Conservation (phyloP, 2,797 vertebrate species). For the Takifugu ocellatus region DNA sequence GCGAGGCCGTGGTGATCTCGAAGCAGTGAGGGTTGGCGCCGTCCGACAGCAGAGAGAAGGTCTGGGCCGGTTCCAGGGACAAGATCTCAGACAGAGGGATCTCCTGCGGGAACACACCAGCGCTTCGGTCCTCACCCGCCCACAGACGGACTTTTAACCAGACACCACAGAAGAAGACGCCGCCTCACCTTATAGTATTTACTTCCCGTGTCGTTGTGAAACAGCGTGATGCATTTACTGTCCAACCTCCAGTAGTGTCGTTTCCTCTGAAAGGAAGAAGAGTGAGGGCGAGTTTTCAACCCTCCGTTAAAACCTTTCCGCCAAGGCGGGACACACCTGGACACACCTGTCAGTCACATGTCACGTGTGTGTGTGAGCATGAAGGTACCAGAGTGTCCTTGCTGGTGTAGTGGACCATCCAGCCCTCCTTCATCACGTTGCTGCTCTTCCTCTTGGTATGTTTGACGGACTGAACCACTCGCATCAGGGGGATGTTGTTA, state of each 20-base stretch:
- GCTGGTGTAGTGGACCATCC: constrained; percentile 97
- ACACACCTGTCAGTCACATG: neutral
- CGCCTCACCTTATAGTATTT: constrained; percentile 93
- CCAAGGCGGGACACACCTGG: too few species aligned
- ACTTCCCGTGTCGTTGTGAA: constrained; percentile 93
- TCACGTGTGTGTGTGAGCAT: neutral
- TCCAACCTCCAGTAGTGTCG: constrained; percentile 97
- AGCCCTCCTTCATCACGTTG: constrained; percentile 93
- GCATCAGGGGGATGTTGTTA: constrained; percentile 98
- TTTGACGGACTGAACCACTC: constrained; percentile 95
- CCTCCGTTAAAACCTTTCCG: too few species aligned
- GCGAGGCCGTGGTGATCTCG: constrained; percentile 87
- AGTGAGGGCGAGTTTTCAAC: neutral
- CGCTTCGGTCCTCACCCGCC: neutral
- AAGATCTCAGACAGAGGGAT: constrained; percentile 95
- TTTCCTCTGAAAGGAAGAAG: constrained; percentile 79
- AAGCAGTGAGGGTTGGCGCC: constrained; percentile 91
- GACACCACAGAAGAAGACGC: neutral
- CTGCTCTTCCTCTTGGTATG: constrained; percentile 96
- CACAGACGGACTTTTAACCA: neutral
- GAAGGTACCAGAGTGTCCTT: constrained; percentile 87
- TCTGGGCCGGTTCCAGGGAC: constrained; percentile 87
- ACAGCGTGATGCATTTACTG: constrained; percentile 96
- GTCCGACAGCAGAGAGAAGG: constrained; percentile 79
- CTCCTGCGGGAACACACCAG: constrained; percentile 74